Evolutionary conservation across 2,113 vertebrate genomes (phyloP).

Genomic region (Dicerorhinus sumatrensis): DNA sequence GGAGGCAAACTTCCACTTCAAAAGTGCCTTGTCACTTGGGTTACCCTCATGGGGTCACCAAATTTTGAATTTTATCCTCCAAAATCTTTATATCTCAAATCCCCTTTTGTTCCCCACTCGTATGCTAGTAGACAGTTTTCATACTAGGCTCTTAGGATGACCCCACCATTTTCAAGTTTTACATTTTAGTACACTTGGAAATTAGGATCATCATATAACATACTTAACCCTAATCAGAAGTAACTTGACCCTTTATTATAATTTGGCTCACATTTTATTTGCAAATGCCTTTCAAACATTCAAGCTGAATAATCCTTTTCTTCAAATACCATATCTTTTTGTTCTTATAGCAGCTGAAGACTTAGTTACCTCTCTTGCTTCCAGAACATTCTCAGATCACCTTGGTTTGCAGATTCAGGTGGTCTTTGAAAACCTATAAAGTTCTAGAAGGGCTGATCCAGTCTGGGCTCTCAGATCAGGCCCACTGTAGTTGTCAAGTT

Average conservation of each 20-base stretch:
- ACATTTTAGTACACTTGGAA: conserved; percentile 18
- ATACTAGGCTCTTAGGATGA: neutral
- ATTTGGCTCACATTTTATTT: neutral
- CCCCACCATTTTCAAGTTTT: neutral
- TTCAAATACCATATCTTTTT: neutral
- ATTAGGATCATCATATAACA: neutral
- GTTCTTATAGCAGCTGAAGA: neutral
- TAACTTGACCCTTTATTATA: neutral
- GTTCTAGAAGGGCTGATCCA: neutral
- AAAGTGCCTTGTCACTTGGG: neutral
- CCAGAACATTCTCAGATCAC: neutral
- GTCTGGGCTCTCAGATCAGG: neutral
- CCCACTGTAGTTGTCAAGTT: neutral
- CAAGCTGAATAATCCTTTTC: neutral
- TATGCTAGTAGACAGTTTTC: neutral
- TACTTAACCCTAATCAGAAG: neutral
- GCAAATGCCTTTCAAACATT: neutral
- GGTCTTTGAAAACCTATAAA: neutral
- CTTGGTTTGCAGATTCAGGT: neutral
- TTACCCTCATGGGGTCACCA: neutral
- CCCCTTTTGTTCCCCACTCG: neutral
- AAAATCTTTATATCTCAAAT: neutral
- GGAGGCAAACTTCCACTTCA: neutral
- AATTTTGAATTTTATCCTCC: neutral
- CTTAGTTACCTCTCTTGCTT: neutral